phyloP scores from a whole-genome alignment of 2,113 vertebrate species.

The Zosterops hypoxanthus region DNA sequence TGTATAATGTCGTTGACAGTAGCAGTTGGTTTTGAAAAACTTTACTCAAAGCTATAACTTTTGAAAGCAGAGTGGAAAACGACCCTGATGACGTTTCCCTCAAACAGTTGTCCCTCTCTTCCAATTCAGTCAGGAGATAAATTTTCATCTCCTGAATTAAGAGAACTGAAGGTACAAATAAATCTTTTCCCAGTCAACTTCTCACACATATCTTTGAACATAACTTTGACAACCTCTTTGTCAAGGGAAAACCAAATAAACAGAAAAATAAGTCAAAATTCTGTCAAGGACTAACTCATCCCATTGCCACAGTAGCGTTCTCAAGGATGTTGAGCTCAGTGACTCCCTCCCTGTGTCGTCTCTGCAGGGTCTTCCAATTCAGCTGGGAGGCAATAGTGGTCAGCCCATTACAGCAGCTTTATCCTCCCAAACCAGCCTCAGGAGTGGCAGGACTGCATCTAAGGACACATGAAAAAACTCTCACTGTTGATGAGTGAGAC shows the following conservation, averaged over 20 bases:
- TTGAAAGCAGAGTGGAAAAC: not conserved
- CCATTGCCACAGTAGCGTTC: accelerated
- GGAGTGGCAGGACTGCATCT: not conserved
- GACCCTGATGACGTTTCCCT: accelerated
- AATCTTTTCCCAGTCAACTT: not conserved
- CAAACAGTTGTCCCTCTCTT: not conserved
- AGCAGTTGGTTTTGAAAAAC: not conserved
- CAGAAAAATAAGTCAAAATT: not conserved
- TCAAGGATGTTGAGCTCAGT: not conserved
- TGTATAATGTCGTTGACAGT: not conserved
- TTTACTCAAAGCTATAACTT: not conserved
- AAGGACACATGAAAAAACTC: not conserved
- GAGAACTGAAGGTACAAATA: not conserved
- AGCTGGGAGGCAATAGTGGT: accelerated
- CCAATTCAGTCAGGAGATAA: not conserved
- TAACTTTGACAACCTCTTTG: not conserved
- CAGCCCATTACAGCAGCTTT: not conserved
- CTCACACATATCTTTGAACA: not conserved
- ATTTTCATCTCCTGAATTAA: not conserved
- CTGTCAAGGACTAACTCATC: not conserved
- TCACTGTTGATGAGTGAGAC: not conserved
- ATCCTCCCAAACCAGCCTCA: not conserved
- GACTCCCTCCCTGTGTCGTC: not conserved
- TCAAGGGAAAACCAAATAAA: not conserved
- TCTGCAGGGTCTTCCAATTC: not conserved